phyloP scores from a whole-genome alignment of 2,113 vertebrate species.

The Otis tarda region DNA sequence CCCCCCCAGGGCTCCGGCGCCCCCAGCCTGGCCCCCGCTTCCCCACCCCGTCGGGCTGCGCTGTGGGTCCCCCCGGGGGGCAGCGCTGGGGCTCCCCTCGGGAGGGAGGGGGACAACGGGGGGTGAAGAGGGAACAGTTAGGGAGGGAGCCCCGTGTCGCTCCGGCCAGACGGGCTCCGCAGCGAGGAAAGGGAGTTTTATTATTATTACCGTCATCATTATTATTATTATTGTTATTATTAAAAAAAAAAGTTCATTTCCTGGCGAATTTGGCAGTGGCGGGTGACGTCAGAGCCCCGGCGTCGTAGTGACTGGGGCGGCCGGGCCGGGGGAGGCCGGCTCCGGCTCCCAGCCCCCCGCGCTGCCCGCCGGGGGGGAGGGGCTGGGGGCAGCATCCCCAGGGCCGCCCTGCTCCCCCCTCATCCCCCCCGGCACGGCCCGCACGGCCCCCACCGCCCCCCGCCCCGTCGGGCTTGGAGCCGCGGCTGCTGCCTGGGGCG shows the following conservation, averaged over 20 bases:
- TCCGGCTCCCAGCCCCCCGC: conserved; percentile 34
- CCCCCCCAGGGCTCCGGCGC: neutral
- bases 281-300: conserved; percentile 87
- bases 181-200: neutral
- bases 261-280: conserved; percentile 77
- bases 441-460: neutral
- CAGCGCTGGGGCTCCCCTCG: neutral
- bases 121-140: neutral
- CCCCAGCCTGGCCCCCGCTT: neutral
- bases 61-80: neutral
- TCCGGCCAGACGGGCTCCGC: neutral
- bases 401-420: neutral
- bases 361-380: neutral
- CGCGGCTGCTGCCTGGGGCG: neutral
- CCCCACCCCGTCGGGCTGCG: neutral
- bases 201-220: conserved; percentile 8
- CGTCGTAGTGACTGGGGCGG: conserved; percentile 87
- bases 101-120: neutral
- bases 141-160: neutral
- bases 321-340: conserved; percentile 65
- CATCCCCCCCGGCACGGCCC: too few species aligned
- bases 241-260: conserved; percentile 83
- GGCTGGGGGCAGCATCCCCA: neutral
- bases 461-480: conserved; percentile 1
- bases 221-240: conserved; percentile 66